A percentile compares a stretch with the other conserved stretches of the same genome.
phyloP scores from a whole-genome alignment of 2,113 vertebrate genomes.

The Pomatorhinus ruficollis region DNA sequence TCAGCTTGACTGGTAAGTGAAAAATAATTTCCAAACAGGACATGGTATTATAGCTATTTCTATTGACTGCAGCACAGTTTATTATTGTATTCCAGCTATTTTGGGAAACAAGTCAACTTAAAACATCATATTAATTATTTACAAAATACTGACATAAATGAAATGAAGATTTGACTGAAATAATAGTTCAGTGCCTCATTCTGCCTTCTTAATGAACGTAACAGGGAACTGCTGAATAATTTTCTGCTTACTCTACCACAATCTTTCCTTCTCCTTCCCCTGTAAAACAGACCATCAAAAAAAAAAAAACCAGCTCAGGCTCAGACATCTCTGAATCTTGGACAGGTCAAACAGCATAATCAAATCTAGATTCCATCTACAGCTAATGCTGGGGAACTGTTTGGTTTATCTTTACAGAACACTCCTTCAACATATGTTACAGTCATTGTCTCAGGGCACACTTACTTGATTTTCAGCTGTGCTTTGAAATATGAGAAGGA shows the following conservation, averaged over 20 bases:
- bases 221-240: constrained; percentile 53
- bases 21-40: constrained; percentile 18
- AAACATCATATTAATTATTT: constrained; percentile 74
- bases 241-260: constrained; percentile 51
- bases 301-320: background rate
- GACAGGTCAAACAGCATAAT: background rate
- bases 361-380: background rate
- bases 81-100: constrained; percentile 30
- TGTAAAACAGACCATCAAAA: background rate
- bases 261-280: background rate
- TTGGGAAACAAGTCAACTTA: constrained; percentile 68
- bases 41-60: background rate
- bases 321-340: background rate
- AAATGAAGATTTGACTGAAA: constrained; percentile 58
- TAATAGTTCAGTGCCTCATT: constrained; percentile 25
- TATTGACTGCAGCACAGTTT: background rate
- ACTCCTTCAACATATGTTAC: constrained; percentile 10
- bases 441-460: background rate
- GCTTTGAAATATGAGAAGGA: constrained; percentile 45
- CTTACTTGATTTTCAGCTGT: background rate
- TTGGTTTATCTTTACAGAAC: background rate
- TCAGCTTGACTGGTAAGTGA: constrained; percentile 15
- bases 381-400: background rate
- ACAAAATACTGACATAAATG: constrained; percentile 64
- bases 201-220: constrained; percentile 47